These are phyloP conservation scores for Pseudocheirus occidentalis DNA, from an alignment of 2,797 vertebrate species.

Conservation along the genomic window DNA sequence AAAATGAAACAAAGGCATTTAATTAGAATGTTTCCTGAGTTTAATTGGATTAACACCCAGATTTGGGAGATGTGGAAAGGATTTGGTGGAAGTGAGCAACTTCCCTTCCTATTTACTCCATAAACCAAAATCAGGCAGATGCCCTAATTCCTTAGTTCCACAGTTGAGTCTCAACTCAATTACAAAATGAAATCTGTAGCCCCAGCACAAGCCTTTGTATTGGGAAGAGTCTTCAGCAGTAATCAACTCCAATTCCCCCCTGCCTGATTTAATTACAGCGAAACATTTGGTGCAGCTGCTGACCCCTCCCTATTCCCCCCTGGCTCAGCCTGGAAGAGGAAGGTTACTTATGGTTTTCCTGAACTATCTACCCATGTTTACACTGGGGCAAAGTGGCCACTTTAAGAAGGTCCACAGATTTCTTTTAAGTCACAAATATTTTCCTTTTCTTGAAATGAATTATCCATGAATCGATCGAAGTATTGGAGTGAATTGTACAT, in stretches of 20 bases:
- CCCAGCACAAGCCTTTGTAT: conserved; percentile 55
- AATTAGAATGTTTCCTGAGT: neutral
- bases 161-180: conserved; percentile 74
- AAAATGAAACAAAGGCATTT: neutral
- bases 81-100: neutral
- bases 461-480: neutral
- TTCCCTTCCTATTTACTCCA: neutral
- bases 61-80: neutral
- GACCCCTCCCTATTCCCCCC: conserved; percentile 43
- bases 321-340: neutral
- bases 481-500: neutral
- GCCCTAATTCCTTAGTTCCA: conserved; percentile 65
- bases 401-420: neutral
- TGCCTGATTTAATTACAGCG: conserved; percentile 81
- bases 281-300: conserved; percentile 78
- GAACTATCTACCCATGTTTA: neutral
- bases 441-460: neutral
- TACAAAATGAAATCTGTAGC: conserved; percentile 77
- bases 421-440: neutral
- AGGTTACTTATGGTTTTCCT: neutral
- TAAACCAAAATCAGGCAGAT: neutral
- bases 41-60: neutral
- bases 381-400: neutral
- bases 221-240: conserved; percentile 74
- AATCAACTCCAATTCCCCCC: conserved; percentile 78